phyloP scores from a whole-genome alignment of 2,888 invertebrate genomes.

The Ariolimax columbianus region DNA sequence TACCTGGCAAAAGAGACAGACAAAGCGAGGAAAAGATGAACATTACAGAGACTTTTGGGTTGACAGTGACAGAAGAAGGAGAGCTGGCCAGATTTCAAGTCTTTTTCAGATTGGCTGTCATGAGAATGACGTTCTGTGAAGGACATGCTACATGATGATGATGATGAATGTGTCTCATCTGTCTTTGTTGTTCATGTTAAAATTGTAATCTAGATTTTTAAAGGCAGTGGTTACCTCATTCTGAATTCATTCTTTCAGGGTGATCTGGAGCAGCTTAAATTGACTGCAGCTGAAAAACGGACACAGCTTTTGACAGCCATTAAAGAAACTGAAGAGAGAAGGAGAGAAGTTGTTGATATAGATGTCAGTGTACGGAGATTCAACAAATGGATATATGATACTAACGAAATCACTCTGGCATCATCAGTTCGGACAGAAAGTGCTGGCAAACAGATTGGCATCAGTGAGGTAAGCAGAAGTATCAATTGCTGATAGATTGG shows the following conservation, averaged over 20 bases:
- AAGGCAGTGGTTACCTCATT: not conserved
- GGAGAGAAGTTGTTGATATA: slow-evolving; percentile 70
- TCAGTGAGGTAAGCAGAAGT: slow-evolving; percentile 64
- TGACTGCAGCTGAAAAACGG: slow-evolving; percentile 68
- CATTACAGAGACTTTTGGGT: no score
- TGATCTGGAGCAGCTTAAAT: slow-evolving; percentile 70
- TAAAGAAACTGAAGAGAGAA: slow-evolving; percentile 69
- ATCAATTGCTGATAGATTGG: slow-evolving; percentile 61
- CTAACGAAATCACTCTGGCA: slow-evolving; percentile 63
- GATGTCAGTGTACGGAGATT: slow-evolving; percentile 68
- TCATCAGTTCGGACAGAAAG: slow-evolving; percentile 53
- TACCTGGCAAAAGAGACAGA: no score
- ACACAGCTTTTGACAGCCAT: slow-evolving; percentile 63
- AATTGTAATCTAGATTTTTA: not conserved
- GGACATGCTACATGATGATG: no score
- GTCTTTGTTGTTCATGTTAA: not conserved
- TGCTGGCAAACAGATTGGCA: slow-evolving; percentile 60
- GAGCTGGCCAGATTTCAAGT: no score
- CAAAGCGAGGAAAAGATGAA: no score
- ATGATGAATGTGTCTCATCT: no score
- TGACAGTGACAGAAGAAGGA: no score
- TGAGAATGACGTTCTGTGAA: no score
- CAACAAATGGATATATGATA: slow-evolving; percentile 73
- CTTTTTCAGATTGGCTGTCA: no score
- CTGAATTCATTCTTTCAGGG: slow-evolving; percentile 49